Evolutionary conservation across 2,888 invertebrate genomes (phyloP).

Genomic region (Gibbula magus): DNA sequence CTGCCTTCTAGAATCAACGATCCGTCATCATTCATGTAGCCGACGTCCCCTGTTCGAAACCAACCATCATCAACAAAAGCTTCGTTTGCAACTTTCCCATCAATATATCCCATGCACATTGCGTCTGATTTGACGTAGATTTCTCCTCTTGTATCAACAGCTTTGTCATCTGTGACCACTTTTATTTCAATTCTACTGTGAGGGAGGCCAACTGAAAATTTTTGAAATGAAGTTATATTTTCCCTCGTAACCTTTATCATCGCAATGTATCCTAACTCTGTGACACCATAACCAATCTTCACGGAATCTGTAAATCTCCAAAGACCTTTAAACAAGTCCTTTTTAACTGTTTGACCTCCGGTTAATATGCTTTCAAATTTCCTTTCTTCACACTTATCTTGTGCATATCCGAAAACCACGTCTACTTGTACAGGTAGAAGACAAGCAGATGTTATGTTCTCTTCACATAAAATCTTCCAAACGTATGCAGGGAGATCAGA

Average conservation of each 20-base stretch:
- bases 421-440: not conserved
- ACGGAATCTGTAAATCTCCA: not conserved
- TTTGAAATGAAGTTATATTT: no score
- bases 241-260: no score
- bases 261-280: not conserved
- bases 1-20: not conserved
- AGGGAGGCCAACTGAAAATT: no score
- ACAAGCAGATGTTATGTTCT: not conserved
- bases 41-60: not conserved
- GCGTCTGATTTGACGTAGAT: not conserved
- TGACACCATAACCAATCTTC: not conserved
- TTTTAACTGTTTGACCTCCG: not conserved
- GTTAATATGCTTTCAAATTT: not conserved
- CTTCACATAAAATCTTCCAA: not conserved
- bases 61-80: not conserved
- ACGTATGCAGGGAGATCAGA: not conserved
- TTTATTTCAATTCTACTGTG: no score
- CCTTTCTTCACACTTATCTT: not conserved
- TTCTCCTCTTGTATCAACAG: not conserved
- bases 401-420: not conserved
- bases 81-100: not conserved
- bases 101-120: not conserved
- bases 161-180: no score
- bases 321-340: not conserved
- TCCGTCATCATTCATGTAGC: not conserved